These are phyloP conservation scores for Nezara viridula DNA, from an alignment of 2,888 invertebrate species.

Conservation along the genomic window DNA sequence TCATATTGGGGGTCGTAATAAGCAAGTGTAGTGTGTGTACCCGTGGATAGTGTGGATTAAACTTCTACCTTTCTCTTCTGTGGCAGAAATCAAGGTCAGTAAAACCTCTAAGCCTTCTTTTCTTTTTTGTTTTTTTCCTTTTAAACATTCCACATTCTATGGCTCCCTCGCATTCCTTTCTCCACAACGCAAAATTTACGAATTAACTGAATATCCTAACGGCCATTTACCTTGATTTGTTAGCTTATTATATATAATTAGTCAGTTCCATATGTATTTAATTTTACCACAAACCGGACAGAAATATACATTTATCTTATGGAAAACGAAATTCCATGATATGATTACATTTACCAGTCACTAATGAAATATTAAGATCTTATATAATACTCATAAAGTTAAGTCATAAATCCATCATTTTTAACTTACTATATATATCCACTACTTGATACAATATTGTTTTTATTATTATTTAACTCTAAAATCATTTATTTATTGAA, in stretches of 20 bases:
- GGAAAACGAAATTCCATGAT: neutral
- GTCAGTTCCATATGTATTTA: neutral
- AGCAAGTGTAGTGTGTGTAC: neutral
- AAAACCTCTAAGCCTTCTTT: neutral
- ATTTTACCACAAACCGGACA: neutral
- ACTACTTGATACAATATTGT: neutral
- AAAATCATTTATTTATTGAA: no score
- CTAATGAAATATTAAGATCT: neutral
- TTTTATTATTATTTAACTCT: slow-evolving; percentile 14
- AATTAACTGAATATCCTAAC: neutral
- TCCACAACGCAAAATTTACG: neutral
- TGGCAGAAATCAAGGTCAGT: slow-evolving; percentile 9
- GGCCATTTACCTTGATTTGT: neutral
- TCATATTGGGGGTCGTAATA: neutral
- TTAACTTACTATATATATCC: neutral
- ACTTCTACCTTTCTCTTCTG: neutral
- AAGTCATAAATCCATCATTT: no score
- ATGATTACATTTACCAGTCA: neutral
- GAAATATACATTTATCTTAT: neutral
- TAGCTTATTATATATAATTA: neutral
- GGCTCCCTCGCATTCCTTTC: slow-evolving; percentile 22
- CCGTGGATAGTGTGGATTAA: slow-evolving; percentile 27
- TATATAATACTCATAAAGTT: no score
- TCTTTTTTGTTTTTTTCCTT: neutral
- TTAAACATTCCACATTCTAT: neutral